Evolutionary conservation across 2,888 invertebrate genomes (phyloP), one percentile per base, ranked within the genome.

Genomic region (Chloroclysta siterata): DNA sequence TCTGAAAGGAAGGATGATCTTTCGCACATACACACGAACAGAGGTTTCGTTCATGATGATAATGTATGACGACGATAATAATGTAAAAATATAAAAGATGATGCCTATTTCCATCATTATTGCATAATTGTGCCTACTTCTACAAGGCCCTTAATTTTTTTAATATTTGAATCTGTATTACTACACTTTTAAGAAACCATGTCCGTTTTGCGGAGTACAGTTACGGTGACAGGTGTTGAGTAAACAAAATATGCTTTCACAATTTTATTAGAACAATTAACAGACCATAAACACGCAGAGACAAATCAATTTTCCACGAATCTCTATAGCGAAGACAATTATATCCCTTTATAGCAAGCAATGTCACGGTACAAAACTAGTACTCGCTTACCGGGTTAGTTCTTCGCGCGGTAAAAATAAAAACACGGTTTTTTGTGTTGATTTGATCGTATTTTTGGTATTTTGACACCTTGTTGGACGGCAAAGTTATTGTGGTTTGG

Each of bases 221-320:
- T 65, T 65, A 65, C 7, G 54, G 58, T 47, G 65, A 58, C 64
- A 68, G 65, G 67, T 70, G 63, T 65, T 39, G 57, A 60, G 64
- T 66, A 66, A 73, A 70, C 66, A 68, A 62, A 22, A 71, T 69
- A 47, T 56, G 66, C 72, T 73, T 73, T 72, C 70, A 71, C 70
- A 68, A 64, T 68, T 72, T 71, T 71, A 71, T 72, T 71, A 67
- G 65, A 72, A 72, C 71, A 72, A 73, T 75, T 72, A 73, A 67
- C 66, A 64, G 39, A 62, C 42, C 56, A 60, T 71, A 69, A 74
- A 66, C 33, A 61, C 68, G 65, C 73, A 64, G 73, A 73, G 79
- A 79, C 81, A 81, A 82, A 82, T 81, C 66, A 74, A 82, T 82
- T 82, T 71, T 60, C 72, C 60, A 61, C 59, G 53, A 64, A 60